Evolutionary conservation across 2,888 invertebrate genomes (phyloP), one percentile per base, ranked within the genome.

Genomic region (Rotaria socialis): DNA sequence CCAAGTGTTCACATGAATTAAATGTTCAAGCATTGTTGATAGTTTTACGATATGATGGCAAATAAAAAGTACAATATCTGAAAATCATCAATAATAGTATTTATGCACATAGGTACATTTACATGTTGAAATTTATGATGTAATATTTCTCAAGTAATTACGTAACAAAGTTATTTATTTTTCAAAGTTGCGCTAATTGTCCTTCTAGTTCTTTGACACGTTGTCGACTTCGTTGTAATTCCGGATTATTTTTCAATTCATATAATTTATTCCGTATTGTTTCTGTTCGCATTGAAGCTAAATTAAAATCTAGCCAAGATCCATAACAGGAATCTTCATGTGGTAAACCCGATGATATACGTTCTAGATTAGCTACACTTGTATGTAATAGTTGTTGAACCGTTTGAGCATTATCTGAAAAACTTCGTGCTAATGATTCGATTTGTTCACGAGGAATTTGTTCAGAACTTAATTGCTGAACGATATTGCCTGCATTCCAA

Each of bases 261-360:
- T 47, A 80, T 47, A 80, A 75, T 43, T 75, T 75, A 43, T 75
- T 75, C 43, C 43, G 4, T 14, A 43, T 75, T 19, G 41, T 75
- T 43, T 75, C 75, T 22, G 75, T 75, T 43, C 75, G 19, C 75
- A 75, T 75, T 75, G 43, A 75, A 22, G 75, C 43, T 75, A 43
- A 75, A 75, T 43, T 43, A 41, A 41, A 75, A 75, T 75, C 75
- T 75, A 75, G 24, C 43, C 75, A 75, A 22, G 41, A 6, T 8
- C 41, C 43, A 75, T 75, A 75, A 75, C 75, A 75, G 22, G 43
- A 75, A 75, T 75, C 75, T 75, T 75, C 75, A 75, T 75, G 75
- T 75, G 75, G 75, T 41, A 75, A 22, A 75, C 75, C 43, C 5
- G 43, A 75, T 75, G 75, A 75, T 19, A 75, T 43, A 22, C 43